These are phyloP conservation scores for Malurus melanocephalus DNA, from an alignment of 2,113 vertebrate species.

Conservation along the genomic window DNA sequence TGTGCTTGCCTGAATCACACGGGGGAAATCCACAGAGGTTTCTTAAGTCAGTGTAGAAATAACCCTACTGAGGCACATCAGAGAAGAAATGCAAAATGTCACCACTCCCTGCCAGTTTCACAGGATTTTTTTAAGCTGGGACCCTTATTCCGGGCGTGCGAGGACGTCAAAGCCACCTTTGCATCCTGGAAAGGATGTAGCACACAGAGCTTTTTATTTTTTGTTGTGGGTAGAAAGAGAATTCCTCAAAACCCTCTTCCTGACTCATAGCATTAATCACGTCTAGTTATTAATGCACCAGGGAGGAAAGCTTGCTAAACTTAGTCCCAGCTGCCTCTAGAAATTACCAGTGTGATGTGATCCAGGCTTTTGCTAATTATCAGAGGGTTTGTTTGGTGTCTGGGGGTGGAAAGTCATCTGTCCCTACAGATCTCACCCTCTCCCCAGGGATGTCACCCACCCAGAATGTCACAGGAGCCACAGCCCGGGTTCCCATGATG, in stretches of 20 bases:
- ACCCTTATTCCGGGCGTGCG: not conserved
- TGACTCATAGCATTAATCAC: slow-evolving; percentile 41
- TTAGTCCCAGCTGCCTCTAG: not conserved
- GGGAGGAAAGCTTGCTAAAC: slow-evolving; percentile 24
- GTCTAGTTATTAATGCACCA: not conserved
- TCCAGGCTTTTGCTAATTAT: not conserved
- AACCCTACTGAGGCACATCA: not conserved
- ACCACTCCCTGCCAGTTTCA: not conserved
- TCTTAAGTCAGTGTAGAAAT: not conserved
- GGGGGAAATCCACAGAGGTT: not conserved
- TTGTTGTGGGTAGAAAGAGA: not conserved
- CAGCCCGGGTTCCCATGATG: accelerated
- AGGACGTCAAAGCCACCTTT: not conserved
- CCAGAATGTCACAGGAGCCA: accelerated
- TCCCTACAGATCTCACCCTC: not conserved
- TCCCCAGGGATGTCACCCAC: not conserved
- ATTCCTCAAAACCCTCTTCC: slow-evolving; percentile 48
- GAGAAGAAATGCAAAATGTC: not conserved
- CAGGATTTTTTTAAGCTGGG: not conserved
- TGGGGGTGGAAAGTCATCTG: not conserved
- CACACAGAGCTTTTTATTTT: not conserved
- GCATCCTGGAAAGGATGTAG: not conserved
- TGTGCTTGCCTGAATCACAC: not conserved
- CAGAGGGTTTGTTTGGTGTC: not conserved
- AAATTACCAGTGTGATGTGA: not conserved